Evolutionary conservation across 2,888 invertebrate species (phyloP).

Genomic region (Blera fallax): DNA sequence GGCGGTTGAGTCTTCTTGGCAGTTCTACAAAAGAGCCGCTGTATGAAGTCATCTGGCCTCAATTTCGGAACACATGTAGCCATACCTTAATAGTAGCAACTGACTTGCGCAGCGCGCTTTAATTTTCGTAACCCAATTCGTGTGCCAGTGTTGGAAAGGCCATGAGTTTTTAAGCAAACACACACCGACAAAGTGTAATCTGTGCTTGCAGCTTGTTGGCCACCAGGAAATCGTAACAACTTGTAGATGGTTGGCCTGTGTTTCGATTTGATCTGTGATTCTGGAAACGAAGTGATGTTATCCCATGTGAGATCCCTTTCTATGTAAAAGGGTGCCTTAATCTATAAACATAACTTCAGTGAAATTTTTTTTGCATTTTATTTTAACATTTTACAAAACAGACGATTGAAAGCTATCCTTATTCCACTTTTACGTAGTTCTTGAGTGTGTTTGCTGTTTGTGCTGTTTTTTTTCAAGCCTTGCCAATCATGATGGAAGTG

Average conservation of each 20-base stretch:
- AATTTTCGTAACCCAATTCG: background rate
- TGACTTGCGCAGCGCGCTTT: background rate
- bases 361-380: too few relatives aligned
- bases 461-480: background rate
- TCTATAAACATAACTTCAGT: too few relatives aligned
- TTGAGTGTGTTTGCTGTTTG: background rate
- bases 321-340: too few relatives aligned
- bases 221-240: background rate
- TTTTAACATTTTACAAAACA: too few relatives aligned
- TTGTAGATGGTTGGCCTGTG: background rate
- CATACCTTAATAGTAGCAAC: background rate
- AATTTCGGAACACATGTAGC: background rate
- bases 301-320: too few relatives aligned
- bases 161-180: background rate
- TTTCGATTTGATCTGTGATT: slow-evolving; percentile 17
- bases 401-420: too few relatives aligned
- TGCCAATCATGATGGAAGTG: background rate
- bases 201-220: background rate
- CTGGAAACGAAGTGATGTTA: too few relatives aligned
- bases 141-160: background rate
- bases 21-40: too few relatives aligned
- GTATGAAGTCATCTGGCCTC: too few relatives aligned
- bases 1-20: too few relatives aligned
- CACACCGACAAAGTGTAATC: background rate
- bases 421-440: background rate